These are phyloP conservation scores for Toxotes jaculatrix DNA, from an alignment of 2,113 vertebrate species.

Conservation along the genomic window DNA sequence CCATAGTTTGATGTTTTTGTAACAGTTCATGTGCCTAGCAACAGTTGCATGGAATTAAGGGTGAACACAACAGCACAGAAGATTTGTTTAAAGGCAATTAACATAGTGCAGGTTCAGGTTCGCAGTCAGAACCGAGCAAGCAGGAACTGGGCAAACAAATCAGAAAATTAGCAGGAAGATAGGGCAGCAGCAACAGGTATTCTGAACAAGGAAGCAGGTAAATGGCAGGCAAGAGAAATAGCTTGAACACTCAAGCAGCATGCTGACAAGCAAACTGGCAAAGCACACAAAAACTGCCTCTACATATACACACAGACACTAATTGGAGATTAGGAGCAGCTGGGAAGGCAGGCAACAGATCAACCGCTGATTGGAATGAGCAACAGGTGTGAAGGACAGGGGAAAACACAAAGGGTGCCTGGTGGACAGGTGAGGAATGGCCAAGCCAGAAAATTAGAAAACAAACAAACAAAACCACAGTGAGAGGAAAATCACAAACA, in stretches of 20 bases:
- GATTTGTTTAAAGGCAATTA: conserved; percentile 22
- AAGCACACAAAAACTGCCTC: not conserved
- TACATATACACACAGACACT: not conserved
- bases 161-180: conserved; percentile 5
- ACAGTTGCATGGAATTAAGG: not conserved
- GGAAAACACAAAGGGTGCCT: not conserved
- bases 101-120: not conserved
- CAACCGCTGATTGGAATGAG: not conserved
- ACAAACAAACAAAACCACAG: not conserved
- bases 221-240: conserved; percentile 3
- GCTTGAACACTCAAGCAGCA: conserved; percentile 10
- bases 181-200: not conserved
- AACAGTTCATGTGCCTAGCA: not conserved
- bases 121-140: not conserved
- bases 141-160: conserved; percentile 6
- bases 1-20: not conserved
- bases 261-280: not conserved
- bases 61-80: not conserved
- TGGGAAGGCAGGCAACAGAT: conserved; percentile 10
- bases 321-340: conserved; percentile 5
- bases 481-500: not conserved
- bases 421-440: conserved; percentile 17
- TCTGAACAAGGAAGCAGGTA: not conserved
- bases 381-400: not conserved
- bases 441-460: not conserved